A percentile compares a stretch with the other conserved stretches of the same genome.
These are phyloP conservation scores for Tupaia chinensis DNA, from an alignment of 2,113 vertebrate species.

Conservation along the genomic window DNA sequence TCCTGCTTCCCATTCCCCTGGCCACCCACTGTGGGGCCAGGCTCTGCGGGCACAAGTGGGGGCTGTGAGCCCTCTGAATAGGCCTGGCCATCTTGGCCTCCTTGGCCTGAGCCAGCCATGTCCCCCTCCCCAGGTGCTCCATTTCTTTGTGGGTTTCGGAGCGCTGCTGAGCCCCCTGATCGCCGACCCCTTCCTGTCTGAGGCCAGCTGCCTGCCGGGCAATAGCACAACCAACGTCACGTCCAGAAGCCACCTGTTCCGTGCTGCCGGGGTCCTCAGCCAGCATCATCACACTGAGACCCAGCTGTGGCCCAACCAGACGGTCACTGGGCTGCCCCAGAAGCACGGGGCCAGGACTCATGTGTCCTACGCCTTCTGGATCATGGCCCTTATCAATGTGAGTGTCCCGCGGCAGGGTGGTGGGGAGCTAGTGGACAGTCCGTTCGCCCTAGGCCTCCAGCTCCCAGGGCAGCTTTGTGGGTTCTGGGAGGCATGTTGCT, in stretches of 20 bases:
- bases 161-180: slow-evolving; percentile 96
- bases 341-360: slow-evolving; percentile 88
- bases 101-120: not conserved
- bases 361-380: slow-evolving; percentile 97
- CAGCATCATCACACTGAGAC: slow-evolving; percentile 72
- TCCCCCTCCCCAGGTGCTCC: slow-evolving; percentile 89
- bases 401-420: slow-evolving; percentile 76
- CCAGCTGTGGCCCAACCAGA: slow-evolving; percentile 85
- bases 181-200: slow-evolving; percentile 96
- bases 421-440: not conserved
- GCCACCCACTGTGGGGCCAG: not conserved
- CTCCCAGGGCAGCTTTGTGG: not conserved
- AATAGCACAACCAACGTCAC: slow-evolving; percentile 90
- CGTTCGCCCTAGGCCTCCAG: accelerated
- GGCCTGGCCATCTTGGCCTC: not conserved
- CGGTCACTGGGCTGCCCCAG: slow-evolving; percentile 85
- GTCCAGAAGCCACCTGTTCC: slow-evolving; percentile 89
- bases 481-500: not conserved
- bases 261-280: slow-evolving; percentile 84
- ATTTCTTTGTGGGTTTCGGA: slow-evolving; percentile 97
- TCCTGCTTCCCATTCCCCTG: not conserved
- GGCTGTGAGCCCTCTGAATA: not conserved
- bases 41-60: not conserved
- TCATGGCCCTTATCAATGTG: slow-evolving; percentile 98
- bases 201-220: slow-evolving; percentile 91